These are phyloP conservation scores for Drosophila ogumai DNA, from an alignment of 1,140 invertebrate genomes.

Conservation along the genomic window DNA sequence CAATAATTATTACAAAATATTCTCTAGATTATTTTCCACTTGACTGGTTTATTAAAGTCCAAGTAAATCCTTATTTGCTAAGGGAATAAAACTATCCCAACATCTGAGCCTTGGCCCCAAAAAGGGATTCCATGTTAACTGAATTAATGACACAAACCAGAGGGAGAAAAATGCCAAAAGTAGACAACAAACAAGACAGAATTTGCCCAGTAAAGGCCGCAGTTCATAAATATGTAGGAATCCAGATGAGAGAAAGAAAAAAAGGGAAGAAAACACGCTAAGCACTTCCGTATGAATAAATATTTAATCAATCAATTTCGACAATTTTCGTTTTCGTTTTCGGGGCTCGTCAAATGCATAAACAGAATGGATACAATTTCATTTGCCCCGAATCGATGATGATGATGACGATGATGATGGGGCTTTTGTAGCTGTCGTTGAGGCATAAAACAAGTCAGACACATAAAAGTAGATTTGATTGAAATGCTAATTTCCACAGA, in stretches of 20 bases:
- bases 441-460: conserved; percentile 78
- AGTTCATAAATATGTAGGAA: conserved; percentile 53
- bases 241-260: conserved; percentile 5
- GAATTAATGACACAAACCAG: conserved; percentile 51
- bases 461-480: conserved; percentile 80
- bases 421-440: conserved; percentile 42
- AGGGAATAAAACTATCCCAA: neutral
- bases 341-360: conserved; percentile 65
- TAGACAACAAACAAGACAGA: conserved; percentile 19
- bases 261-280: conserved; percentile 45
- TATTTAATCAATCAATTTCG: conserved; percentile 82
- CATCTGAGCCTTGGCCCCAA: conserved; percentile 10
- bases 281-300: conserved; percentile 79
- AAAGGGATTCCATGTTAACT: conserved; percentile 46
- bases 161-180: conserved; percentile 26
- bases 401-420: conserved; percentile 29
- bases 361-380: conserved; percentile 61
- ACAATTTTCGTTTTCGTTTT: conserved; percentile 63
- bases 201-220: conserved; percentile 8
- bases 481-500: conserved; percentile 75
- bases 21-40: neutral
- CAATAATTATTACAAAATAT: conserved; percentile 1
- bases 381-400: conserved; percentile 33
- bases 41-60: neutral
- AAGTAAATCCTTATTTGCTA: conserved; percentile 1